Conservation (phyloP, 64 coral and sea anemone genomes). For the Orbicella faveolata region DNA sequence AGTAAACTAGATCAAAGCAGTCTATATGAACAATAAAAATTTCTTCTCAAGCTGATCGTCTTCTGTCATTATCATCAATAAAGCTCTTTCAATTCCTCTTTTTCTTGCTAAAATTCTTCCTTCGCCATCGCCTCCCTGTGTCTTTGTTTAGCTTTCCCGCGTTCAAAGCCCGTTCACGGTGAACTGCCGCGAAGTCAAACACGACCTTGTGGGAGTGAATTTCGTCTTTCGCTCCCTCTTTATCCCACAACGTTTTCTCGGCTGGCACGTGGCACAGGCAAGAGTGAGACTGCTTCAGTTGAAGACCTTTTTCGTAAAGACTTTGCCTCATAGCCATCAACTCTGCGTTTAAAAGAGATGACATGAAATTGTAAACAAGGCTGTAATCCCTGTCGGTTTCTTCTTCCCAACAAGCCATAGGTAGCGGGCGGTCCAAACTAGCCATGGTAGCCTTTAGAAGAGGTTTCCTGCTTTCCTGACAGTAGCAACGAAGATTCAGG, state of each 20-base stretch:
- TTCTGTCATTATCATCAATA: no score
- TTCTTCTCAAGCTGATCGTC: neutral
- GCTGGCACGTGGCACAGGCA: neutral
- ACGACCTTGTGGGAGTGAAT: conserved; percentile 21
- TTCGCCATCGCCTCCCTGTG: conserved; percentile 58
- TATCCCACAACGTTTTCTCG: neutral
- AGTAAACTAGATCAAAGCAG: conserved; percentile 13
- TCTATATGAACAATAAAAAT: neutral
- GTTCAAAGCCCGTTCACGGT: conserved; percentile 64
- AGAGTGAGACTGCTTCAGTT: neutral
- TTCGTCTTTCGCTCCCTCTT: neutral
- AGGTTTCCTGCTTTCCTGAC: neutral
- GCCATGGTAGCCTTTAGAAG: neutral
- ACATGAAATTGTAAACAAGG: conserved; percentile 12
- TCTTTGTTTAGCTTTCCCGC: conserved; percentile 59
- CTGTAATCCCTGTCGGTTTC: conserved; percentile 21
- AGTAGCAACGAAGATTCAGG: neutral
- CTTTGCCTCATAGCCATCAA: neutral
- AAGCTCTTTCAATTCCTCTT: neutral
- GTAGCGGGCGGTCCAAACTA: conserved; percentile 19
- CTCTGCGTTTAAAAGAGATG: conserved; percentile 25
- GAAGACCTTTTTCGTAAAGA: conserved; percentile 27
- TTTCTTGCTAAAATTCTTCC: conserved; percentile 27
- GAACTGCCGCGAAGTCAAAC: conserved; percentile 60
- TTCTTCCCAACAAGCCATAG: conserved; percentile 16